A percentile compares a stretch with the other conserved stretches of the same genome.
These are phyloP conservation scores for Tenebrosternarchus preto DNA, from an alignment of 2,113 vertebrate genomes.

Conservation along the genomic window DNA sequence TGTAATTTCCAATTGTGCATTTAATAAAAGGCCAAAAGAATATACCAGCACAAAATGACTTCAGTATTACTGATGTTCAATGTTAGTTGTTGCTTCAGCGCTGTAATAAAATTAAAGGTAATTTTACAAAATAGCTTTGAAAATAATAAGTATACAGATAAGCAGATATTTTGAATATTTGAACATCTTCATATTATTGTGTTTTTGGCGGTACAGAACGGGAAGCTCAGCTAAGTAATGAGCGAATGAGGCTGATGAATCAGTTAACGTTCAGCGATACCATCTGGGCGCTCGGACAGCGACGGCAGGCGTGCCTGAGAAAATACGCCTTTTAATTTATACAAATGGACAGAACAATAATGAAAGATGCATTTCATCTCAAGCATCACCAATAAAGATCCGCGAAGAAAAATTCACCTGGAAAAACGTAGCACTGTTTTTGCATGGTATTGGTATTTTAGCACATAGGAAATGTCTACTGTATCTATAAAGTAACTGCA, in stretches of 20 bases:
- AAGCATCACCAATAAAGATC: constrained; percentile 9
- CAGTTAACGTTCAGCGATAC: constrained; percentile 41
- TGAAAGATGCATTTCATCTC: constrained; percentile 16
- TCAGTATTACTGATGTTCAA: too few relatives aligned
- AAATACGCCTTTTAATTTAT: constrained; percentile 63
- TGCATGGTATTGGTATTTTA: background rate
- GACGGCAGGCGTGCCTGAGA: constrained; percentile 46
- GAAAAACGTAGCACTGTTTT: background rate
- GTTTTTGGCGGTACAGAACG: constrained; percentile 41
- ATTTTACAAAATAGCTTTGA: background rate
- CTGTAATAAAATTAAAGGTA: background rate
- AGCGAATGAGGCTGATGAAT: constrained; percentile 40
- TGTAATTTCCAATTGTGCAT: too few relatives aligned
- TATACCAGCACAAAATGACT: too few relatives aligned
- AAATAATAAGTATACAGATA: constrained; percentile 3
- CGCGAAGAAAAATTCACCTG: background rate
- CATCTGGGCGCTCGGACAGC: constrained; percentile 42
- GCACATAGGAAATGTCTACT: background rate
- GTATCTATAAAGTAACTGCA: constrained; percentile 6
- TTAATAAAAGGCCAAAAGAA: too few relatives aligned
- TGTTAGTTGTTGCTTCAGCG: background rate
- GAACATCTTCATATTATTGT: constrained; percentile 36
- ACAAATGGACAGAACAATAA: constrained; percentile 45
- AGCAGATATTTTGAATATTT: constrained; percentile 37
- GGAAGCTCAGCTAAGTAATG: constrained; percentile 46